Conservation (phyloP, 2,888 invertebrate genomes). For the Eupithecia centaureata region DNA sequence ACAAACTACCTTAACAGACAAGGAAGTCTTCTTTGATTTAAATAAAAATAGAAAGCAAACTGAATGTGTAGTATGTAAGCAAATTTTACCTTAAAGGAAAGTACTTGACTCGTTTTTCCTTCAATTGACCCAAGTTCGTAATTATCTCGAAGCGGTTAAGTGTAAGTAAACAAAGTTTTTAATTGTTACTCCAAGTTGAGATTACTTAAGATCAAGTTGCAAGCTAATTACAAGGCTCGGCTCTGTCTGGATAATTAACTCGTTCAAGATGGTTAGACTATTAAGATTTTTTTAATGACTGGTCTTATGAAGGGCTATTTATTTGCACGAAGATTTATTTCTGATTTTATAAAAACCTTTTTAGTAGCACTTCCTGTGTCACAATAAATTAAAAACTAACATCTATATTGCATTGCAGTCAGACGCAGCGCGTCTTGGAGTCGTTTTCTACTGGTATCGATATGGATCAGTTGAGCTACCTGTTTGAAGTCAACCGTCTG, state of each 20-base stretch:
- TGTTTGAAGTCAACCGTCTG: too few relatives aligned
- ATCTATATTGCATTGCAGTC: too few relatives aligned
- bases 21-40: background rate
- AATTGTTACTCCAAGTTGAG: slow-evolving; percentile 18
- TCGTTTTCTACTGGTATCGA: too few relatives aligned
- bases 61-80: background rate
- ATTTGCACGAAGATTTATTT: background rate
- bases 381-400: too few relatives aligned
- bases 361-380: background rate
- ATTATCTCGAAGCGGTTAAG: background rate
- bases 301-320: slow-evolving; percentile 3
- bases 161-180: slow-evolving; percentile 17
- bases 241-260: slow-evolving; percentile 18
- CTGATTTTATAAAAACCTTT: background rate
- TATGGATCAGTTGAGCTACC: too few relatives aligned
- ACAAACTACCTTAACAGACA: background rate
- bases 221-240: slow-evolving; percentile 21
- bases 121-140: background rate
- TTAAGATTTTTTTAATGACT: background rate
- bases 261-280: slow-evolving; percentile 1
- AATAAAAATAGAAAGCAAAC: background rate
- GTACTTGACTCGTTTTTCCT: background rate
- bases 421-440: too few relatives aligned
- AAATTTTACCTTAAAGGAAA: background rate
- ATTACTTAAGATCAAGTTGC: slow-evolving; percentile 28